Base-by-base conservation (phyloP, 2,797 vertebrate species). In the Liparis tanakae region DNA sequence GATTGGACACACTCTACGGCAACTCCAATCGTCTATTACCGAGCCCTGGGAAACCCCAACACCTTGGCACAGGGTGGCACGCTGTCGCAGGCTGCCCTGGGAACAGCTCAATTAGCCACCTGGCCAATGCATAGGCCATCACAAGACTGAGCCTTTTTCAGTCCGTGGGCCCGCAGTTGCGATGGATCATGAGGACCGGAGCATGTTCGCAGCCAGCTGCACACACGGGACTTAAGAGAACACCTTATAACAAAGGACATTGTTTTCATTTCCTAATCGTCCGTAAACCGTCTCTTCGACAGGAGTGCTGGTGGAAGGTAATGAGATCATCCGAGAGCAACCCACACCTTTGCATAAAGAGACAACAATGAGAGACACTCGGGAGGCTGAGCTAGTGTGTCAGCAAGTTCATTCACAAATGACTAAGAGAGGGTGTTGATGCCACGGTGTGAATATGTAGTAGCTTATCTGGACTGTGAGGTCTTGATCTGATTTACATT, bases 81-180 rank as follows among this genome's bases (percentile, higher is more conserved):
- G 68, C 86, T 86, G 85, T 84, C 88, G 88, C 80, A 84, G 85
- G 48, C 85, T 79, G 81, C 75, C 75, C 78, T 73, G 82, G 79
- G 84, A 88, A 93, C 88, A 86, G 83, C 88, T 89, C 88, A 89
- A 90, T 91, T 86, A 90, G 75, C 88, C 89, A 89, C 86, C 87
- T 90, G 89, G 84, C 78, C 62, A 37, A 77, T 61, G 75, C 58
- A 74, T 55, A 30, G 25, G 25, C 73, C 53, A 70, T 85, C 85
- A 58, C 73, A 80, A 84, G 79, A 81, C 54, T 14, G 48, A 59
- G 53, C 56, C 39, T 12, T 66, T 78, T 84, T 82, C 75, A 82
- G 74, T 60, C 68, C 10, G 22, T 55, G 62, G 66, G 76, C 74
- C 66, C 4, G 66, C 54, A 44, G 73, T 30, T 63, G 80, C 63